Base-by-base conservation (phyloP, 2,888 invertebrate species). In the Chloroclysta siterata region DNA sequence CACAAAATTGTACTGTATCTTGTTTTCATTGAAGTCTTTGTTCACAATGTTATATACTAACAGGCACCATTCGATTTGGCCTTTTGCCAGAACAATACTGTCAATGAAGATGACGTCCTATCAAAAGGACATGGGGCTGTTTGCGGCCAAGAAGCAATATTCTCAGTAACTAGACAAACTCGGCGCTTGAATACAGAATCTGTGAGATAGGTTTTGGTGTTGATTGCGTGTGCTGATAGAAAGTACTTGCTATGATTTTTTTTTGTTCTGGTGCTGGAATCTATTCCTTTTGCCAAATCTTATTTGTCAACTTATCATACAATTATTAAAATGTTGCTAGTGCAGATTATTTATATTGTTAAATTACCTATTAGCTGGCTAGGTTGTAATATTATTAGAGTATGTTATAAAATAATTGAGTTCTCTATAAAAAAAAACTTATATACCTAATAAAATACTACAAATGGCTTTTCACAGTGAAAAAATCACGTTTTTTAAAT, bases 101-200 rank as follows among this genome's bases (percentile, higher is more conserved):
- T 65, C 70, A 64, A 63, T 64, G 61, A 62, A 66, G 54, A 62
- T 55, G 65, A 70, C 61, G 63, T 63, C 65, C 65, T 70, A 70
- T 68, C 63, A 60, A 70, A 65, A 66, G 71, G 75, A 78, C 78
- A 72, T 68, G 70, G 57, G 74, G 73, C 72, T 82, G 80, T 83
- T 84, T 82, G 84, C 76, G 83, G 82, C 77, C 77, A 80, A 83
- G 77, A 82, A 81, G 81, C 83, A 87, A 87, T 87, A 86, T 88
- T 85, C 79, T 75, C 78, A 79, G 81, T 82, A 83, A 87, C 83
- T 80, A 84, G 83, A 84, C 80, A 86, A 84, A 82, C 83, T 81
- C 82, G 76, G 72, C 78, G 79, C 80, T 75, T 78, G 89, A 86
- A 88, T 89, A 89, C 87, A 81, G 80, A 89, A 77, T 74, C 70